Evolutionary conservation across 2,888 invertebrate species (phyloP).

Genomic region (Aphrophora alni): DNA sequence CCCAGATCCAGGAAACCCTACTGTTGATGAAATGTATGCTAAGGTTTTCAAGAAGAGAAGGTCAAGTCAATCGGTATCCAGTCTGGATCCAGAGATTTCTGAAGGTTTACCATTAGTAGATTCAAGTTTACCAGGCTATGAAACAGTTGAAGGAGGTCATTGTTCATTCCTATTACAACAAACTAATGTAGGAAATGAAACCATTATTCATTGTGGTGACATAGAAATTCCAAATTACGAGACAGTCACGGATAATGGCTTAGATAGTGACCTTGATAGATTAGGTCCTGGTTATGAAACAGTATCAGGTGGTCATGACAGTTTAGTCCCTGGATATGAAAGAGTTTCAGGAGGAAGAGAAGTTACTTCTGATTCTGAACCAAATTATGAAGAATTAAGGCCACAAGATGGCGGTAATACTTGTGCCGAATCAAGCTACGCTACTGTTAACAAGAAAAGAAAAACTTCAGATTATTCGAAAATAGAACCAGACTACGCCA

Average conservation of each 20-base stretch:
- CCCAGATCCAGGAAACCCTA: constrained; percentile 60
- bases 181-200: neutral
- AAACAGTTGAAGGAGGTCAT: constrained; percentile 40
- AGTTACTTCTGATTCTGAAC: constrained; percentile 69
- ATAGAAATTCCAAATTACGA: constrained; percentile 77
- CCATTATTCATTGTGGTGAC: constrained; percentile 9
- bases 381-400: constrained; percentile 80
- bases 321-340: constrained; percentile 52
- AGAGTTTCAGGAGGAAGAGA: constrained; percentile 39
- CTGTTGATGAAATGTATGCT: constrained; percentile 89
- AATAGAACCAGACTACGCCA: constrained; percentile 52
- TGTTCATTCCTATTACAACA: neutral
- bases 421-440: constrained; percentile 56
- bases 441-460: constrained; percentile 60
- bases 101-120: neutral
- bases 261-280: neutral
- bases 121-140: constrained; percentile 56
- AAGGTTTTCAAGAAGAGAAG: constrained; percentile 76
- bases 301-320: constrained; percentile 46
- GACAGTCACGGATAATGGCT: constrained; percentile 61
- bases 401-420: constrained; percentile 45
- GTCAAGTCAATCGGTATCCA: constrained; percentile 49
- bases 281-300: constrained; percentile 55
- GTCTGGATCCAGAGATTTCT: constrained; percentile 53
- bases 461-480: constrained; percentile 28